Percentiles rank a stretch among this genome's conserved stretches.
These are phyloP conservation scores for Notamacropus eugenii DNA, from an alignment of 2,797 vertebrate genomes.

Conservation along the genomic window DNA sequence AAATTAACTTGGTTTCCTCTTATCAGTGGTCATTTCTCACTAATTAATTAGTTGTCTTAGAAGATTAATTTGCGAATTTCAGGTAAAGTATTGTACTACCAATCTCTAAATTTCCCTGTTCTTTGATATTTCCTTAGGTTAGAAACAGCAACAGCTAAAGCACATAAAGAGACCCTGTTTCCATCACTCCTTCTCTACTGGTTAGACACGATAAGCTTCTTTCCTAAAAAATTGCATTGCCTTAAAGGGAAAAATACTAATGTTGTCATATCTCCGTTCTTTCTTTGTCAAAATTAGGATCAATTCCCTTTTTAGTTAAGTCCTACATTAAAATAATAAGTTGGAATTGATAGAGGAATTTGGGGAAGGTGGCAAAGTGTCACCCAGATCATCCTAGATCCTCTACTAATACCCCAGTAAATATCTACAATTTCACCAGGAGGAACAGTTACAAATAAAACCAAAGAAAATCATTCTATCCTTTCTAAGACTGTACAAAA, in stretches of 20 bases:
- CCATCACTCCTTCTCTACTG: background rate
- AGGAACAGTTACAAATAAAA: conserved; percentile 13
- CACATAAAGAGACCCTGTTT: background rate
- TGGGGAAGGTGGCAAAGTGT: background rate
- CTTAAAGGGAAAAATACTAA: conserved; percentile 60
- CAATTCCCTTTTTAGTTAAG: conserved; percentile 34
- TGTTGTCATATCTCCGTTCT: conserved; percentile 38
- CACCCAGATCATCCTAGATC: background rate
- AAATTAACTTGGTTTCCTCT: background rate
- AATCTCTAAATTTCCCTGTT: background rate
- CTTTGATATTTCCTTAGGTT: background rate
- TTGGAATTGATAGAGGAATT: background rate
- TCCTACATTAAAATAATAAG: background rate
- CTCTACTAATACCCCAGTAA: background rate
- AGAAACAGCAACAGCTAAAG: background rate
- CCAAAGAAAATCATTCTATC: conserved; percentile 42
- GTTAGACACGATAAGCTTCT: conserved; percentile 34
- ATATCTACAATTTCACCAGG: conserved; percentile 44
- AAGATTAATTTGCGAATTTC: background rate
- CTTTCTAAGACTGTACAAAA: background rate
- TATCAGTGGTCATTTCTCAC: background rate
- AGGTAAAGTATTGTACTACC: background rate
- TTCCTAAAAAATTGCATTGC: conserved; percentile 42
- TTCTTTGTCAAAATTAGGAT: conserved; percentile 39
- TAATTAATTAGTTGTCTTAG: background rate